Base-by-base conservation (phyloP, 2,113 vertebrate species). In the Hystrix cristata region DNA sequence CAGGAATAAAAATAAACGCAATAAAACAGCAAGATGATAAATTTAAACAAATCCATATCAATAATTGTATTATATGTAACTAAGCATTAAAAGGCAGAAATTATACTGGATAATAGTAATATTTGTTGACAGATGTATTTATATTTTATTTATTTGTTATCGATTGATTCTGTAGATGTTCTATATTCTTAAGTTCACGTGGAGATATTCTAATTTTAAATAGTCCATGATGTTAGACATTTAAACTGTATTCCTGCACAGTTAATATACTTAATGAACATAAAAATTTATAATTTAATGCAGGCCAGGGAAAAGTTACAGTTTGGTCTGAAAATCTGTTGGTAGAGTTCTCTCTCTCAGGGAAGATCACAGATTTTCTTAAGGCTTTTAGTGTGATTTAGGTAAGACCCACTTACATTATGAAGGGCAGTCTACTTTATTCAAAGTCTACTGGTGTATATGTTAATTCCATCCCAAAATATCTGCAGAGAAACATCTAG, bases 221-320 rank as follows among this genome's bases (percentile, higher is more conserved):
- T 91, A 82, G 23, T 65, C 10, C 19, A 18, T 55, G n/a, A 38
- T 62, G 72, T 57, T 71, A 1, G 43, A 80, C 9, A 34, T 92
- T 96, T 95, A 64, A 92, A 88, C 46, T 92, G 12, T 79, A 85
- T 72, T 72, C 15, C 64, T 92, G 46, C 31, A 64, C 65, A 64
- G 16, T 67, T 69, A 79, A 38, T 72, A 79, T 71, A 69, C 38
- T 84, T 38, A 89, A 27, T 85, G 46, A 92, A 79, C 3, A 92
- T 71, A 14, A 43, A 84, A 60, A 89, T 69, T 78, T 92, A 57
- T n/a, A 87, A 25, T 13, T 76, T 55, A 88, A 85, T 65, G 15
- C 14, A 74, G 19, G 23, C 9, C 23, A 87, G 38, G 46, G 14
- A 91, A 87, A 59, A 94, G 59, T 82, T 59, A 48, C 1, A 69